These are phyloP conservation scores for Enteromius argenteus DNA, from an alignment of 2,797 vertebrate genomes.

Conservation along the genomic window DNA sequence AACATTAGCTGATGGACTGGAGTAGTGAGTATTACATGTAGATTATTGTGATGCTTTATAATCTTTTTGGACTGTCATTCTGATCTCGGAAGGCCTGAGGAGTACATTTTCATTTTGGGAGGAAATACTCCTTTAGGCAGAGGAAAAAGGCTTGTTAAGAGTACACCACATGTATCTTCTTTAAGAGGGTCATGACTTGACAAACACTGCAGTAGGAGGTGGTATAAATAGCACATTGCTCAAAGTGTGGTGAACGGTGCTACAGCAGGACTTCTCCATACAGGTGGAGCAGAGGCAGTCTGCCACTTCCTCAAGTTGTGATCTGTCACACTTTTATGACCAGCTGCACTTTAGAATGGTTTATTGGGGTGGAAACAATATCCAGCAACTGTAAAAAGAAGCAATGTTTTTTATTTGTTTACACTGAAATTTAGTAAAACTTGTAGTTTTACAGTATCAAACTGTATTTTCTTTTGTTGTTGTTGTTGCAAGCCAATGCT, in stretches of 20 bases:
- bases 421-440: not conserved
- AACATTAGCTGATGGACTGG: not conserved
- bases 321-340: constrained; percentile 14
- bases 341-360: constrained; percentile 17
- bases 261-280: constrained; percentile 14
- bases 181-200: constrained; percentile 26
- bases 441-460: not conserved
- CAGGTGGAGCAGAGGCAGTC: constrained; percentile 5
- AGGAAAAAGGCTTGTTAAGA: not conserved
- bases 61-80: not conserved
- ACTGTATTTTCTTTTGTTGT: not conserved
- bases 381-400: not conserved
- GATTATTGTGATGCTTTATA: not conserved
- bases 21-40: too few relatives aligned
- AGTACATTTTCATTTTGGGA: not conserved
- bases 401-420: not conserved
- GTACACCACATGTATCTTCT: not conserved
- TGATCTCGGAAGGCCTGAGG: not conserved
- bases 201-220: not conserved
- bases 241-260: not conserved
- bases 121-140: not conserved
- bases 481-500: not conserved
- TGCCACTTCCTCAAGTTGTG: constrained; percentile 6
- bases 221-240: constrained; percentile 5
- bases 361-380: not conserved